phyloP scores from a whole-genome alignment of 2,113 vertebrate genomes.

The Psammodynastes pulverulentus region DNA sequence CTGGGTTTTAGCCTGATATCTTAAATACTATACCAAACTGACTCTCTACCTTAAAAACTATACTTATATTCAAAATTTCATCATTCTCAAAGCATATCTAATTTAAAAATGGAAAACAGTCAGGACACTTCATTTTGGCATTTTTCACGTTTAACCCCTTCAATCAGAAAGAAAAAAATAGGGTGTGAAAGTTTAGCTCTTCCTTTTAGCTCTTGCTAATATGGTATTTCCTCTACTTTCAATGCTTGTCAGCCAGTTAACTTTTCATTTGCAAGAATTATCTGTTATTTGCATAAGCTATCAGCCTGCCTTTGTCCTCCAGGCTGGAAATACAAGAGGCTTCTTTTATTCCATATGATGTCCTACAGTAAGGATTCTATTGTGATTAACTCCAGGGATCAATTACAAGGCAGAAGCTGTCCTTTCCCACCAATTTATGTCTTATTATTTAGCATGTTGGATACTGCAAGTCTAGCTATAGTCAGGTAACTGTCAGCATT shows the following conservation, averaged over 20 bases:
- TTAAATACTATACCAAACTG: neutral
- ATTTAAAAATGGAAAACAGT: neutral
- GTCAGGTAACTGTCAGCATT: neutral
- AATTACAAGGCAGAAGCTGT: neutral
- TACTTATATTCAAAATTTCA: neutral
- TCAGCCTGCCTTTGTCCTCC: conserved; percentile 4
- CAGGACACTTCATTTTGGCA: neutral
- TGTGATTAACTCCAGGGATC: neutral
- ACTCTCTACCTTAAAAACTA: neutral
- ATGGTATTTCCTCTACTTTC: conserved; percentile 22
- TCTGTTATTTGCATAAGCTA: conserved; percentile 37
- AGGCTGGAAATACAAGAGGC: neutral
- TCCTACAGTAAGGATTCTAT: neutral
- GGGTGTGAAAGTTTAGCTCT: neutral
- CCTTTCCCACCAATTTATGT: neutral
- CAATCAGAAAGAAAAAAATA: neutral
- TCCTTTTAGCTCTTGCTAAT: conserved; percentile 23
- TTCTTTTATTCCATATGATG: neutral
- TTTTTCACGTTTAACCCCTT: neutral
- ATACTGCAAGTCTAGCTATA: neutral
- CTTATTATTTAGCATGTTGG: conserved; percentile 5
- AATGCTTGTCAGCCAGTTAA: conserved; percentile 19
- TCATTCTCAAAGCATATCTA: neutral
- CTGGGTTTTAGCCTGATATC: neutral
- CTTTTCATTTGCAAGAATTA: conserved; percentile 35